Base-by-base conservation (phyloP, 2,113 vertebrate genomes). In the Zosterops lateralis region DNA sequence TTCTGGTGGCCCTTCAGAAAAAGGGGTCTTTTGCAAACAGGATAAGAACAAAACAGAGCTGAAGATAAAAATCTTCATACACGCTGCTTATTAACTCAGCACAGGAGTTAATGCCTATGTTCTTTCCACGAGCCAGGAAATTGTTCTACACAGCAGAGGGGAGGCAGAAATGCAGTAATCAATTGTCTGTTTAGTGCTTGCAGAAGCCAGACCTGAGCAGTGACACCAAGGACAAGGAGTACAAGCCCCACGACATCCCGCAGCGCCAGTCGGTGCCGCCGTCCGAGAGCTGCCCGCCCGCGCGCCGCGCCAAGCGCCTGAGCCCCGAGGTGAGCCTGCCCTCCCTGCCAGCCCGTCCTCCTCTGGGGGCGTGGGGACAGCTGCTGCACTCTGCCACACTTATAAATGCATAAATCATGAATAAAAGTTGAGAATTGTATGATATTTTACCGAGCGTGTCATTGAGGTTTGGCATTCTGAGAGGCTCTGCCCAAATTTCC, bases 251-350 rank as follows among this genome's bases (percentile, higher is more conserved):
- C 8, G 98, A 98, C 51, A 98, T 98, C 91, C 97, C 97, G 2
- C 98, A 98, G 97, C 97, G 98, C 84, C 98, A 98, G 66, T 98
- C 97, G 14, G 95, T 98, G 18, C 98, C 96, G 32, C 98, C 92
- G 1, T 93, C 94, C 0, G 98, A 99, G 75, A 96, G 86, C 0
- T 98, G 98, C 64, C 97, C 98, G 12, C 97, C 97, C 4, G 98
- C 98, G 21, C 98, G 99, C 45, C 96, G 99, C 68, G 99, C 98
- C 25, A 99, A 99, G 51, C 98, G 99, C 77, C 98, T 99, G 96
- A 98, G 98, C 92, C 94, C 98, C 4, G 99, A 99, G 98, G 99
- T 99, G 93, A 74, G 77, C 36, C 5, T 6, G 26, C 38, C 38
- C 38, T 38, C 38, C 38, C 38, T 38, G 6, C 1, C 28, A 7